Base-by-base conservation (phyloP, 2,888 invertebrate species). In the Agrypnus murinus region DNA sequence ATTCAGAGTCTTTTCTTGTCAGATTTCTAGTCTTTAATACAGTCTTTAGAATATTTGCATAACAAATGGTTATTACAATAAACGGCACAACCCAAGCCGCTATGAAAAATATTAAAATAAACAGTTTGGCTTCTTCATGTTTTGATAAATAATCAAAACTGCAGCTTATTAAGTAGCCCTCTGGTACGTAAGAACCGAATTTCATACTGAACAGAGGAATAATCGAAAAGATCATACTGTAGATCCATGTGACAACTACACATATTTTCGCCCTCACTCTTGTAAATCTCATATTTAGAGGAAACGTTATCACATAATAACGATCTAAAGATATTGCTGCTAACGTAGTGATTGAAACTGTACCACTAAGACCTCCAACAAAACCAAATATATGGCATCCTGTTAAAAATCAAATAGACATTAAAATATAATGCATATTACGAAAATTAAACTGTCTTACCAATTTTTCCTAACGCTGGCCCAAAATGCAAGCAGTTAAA, bases 101-200 rank as follows among this genome's bases (percentile, higher is more conserved):
- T 38, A 91, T 88, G 83, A 93, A 94, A 82, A 93, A 93, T 4
- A 89, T 83, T 75, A 94, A 89, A 80, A 95, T 93, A 81, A 93
- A 95, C 69, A 89, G 87, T 58, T 90, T 89, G 0, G 90, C 90
- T 0, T 83, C 81, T 0, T 84, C 79, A 63, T 90, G 89, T n/a
- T 90, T 89, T 0, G 93, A 90, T 55, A 95, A 87, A 80, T 95
- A 96, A 84, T 95, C 95, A 82, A 94, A 95, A 79, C 95, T 93
- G 85, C 95, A 96, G 78, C 93, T 93, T 15, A 94, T 95, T 69
- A 95, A 88, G 81, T 90, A 94, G 1, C 94, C 95, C 83, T 95
- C 95, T 5, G 95, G 94, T 12, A 94, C 92, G 85, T 95, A 96
- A 36, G 87, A 88, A 17, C 92, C 92, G 76, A 93, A 88, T 7